A percentile compares a stretch with the other conserved stretches of the same genome.
Conservation (phyloP, 2,888 invertebrate genomes). For the Epinotia demarniana region DNA sequence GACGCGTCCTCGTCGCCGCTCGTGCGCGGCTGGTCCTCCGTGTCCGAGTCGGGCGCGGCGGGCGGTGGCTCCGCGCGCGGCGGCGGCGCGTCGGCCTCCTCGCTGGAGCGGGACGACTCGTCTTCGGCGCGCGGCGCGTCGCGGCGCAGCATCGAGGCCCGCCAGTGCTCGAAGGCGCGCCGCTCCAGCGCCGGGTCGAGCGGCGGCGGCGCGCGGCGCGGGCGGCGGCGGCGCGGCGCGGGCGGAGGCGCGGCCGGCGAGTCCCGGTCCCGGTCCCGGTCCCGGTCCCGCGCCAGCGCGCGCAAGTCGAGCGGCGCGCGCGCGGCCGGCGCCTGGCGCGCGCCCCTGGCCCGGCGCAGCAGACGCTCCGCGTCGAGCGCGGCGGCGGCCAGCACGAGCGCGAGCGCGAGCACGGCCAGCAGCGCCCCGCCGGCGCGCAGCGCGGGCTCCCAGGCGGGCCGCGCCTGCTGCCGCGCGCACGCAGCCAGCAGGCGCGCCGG, state of each 20-base stretch:
- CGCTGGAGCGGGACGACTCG: conserved; percentile 63
- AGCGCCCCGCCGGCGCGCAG: conserved; percentile 76
- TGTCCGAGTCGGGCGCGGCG: conserved; percentile 28
- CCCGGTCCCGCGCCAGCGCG: conserved; percentile 31
- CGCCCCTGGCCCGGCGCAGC: conserved; percentile 54
- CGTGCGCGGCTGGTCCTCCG: conserved; percentile 33
- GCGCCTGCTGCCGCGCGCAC: conserved; percentile 64
- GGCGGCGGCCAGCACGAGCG: conserved; percentile 64
- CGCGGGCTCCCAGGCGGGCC: conserved; percentile 85
- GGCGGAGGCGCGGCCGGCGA: conserved; percentile 46
- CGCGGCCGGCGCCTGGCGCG: conserved; percentile 49
- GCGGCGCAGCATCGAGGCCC: conserved; percentile 63
- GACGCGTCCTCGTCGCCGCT: conserved; percentile 37
- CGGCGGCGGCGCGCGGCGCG: conserved; percentile 48
- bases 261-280: background rate
- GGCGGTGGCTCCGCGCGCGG: conserved; percentile 23
- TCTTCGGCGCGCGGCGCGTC: conserved; percentile 51
- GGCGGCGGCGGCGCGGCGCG: conserved; percentile 31
- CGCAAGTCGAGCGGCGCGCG: conserved; percentile 58
- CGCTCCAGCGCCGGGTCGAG: conserved; percentile 66
- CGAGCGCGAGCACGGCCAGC: conserved; percentile 61
- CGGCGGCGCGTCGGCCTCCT: conserved; percentile 55
- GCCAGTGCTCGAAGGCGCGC: conserved; percentile 74
- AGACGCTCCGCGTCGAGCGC: conserved; percentile 58
- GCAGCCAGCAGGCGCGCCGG: conserved; percentile 60